Conservation (phyloP, 2,888 invertebrate genomes). For the Agapetus fuscipes region DNA sequence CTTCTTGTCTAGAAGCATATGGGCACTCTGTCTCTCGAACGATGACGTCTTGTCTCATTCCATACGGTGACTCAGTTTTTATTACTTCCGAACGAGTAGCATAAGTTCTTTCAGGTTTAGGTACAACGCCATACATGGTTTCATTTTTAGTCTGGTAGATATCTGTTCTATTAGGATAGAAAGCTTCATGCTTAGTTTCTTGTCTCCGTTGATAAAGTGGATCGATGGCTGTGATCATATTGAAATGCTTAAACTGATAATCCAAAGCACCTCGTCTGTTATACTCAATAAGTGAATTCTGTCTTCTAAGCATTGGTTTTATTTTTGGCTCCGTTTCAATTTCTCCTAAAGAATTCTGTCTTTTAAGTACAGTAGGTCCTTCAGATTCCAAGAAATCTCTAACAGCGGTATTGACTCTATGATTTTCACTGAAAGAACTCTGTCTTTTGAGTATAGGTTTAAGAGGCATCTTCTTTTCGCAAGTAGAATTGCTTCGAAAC, state of each 20-base stretch:
- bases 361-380: conserved; percentile 14
- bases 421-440: conserved; percentile 41
- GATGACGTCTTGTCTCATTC: conserved; percentile 10
- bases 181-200: conserved; percentile 42
- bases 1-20: conserved; percentile 19
- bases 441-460: conserved; percentile 37
- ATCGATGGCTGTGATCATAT: conserved; percentile 48
- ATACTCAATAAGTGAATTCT: conserved; percentile 45
- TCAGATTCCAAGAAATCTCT: conserved; percentile 1
- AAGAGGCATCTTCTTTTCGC: conserved; percentile 36
- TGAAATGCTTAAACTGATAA: conserved; percentile 40
- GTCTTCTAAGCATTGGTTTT: conserved; percentile 43
- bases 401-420: conserved; percentile 4
- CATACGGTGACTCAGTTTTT: conserved; percentile 8
- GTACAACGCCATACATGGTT: conserved; percentile 42
- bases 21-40: conserved; percentile 15
- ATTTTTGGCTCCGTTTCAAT: conserved; percentile 48
- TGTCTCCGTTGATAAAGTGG: conserved; percentile 47
- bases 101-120: conserved; percentile 43
- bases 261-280: conserved; percentile 41
- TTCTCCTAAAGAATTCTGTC: conserved; percentile 45
- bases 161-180: conserved; percentile 30
- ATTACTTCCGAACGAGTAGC: conserved; percentile 25
- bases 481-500: conserved; percentile 42
- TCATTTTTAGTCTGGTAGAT: conserved; percentile 45